phyloP scores from a whole-genome alignment of 2,113 vertebrate species.

The Panthera tigris region DNA sequence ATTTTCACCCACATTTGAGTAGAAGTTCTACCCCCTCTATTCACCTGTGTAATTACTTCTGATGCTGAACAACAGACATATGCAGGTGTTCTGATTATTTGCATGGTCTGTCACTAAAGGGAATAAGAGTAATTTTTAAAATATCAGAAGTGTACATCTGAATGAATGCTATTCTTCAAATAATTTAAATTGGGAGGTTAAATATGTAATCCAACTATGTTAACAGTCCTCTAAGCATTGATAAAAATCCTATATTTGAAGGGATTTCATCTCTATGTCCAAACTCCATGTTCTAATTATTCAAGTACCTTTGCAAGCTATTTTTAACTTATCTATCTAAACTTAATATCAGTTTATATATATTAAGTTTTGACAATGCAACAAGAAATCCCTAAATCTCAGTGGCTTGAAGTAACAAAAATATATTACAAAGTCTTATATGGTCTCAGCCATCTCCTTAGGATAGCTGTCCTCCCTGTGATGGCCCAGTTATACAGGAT shows the following conservation, averaged over 20 bases:
- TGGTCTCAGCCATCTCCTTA: not conserved
- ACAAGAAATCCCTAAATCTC: not conserved
- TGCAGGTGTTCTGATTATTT: not conserved
- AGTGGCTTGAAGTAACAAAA: not conserved
- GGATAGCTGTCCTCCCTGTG: not conserved
- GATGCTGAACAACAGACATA: not conserved
- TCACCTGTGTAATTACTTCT: not conserved
- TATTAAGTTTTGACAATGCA: not conserved
- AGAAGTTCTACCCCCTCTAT: not conserved
- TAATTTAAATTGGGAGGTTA: not conserved
- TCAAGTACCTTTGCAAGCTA: not conserved
- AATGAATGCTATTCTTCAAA: not conserved
- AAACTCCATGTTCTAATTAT: not conserved
- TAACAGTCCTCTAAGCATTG: not conserved
- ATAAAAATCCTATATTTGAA: not conserved
- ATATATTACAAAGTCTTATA: not conserved
- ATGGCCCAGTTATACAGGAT: not conserved
- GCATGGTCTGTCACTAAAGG: not conserved
- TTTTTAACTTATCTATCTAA: not conserved
- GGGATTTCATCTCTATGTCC: not conserved
- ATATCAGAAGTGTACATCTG: not conserved
- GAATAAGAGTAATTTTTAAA: not conserved
- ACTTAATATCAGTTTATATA: not conserved
- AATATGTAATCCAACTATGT: not conserved
- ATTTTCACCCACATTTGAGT: not conserved